Percentiles rank a stretch among this genome's conserved stretches.
Conservation (phyloP, 1,140 invertebrate genomes). For the Drosophila funebris region DNA sequence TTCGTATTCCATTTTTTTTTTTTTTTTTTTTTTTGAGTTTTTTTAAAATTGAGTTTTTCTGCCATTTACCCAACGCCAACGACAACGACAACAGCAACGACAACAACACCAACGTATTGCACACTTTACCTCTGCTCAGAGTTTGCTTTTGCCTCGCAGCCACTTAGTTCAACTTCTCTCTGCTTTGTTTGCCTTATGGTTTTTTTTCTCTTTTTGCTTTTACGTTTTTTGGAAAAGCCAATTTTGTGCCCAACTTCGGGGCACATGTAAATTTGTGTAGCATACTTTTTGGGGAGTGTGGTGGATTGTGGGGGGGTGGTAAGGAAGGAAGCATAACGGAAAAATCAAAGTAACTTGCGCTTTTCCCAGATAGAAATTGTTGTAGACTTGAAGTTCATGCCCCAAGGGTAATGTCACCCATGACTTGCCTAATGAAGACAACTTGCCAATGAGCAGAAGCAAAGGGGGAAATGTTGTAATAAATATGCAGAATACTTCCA, state of each 20-base stretch:
- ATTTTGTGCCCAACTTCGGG: slow-evolving; percentile 56
- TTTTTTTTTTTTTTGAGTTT: slow-evolving; percentile 61
- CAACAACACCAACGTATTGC: too few relatives aligned
- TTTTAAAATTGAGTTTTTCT: slow-evolving; percentile 74
- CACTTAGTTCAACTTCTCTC: slow-evolving; percentile 57
- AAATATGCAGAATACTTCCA: slow-evolving; percentile 5
- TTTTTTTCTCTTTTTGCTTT: not conserved
- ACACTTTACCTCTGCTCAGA: slow-evolving; percentile 1
- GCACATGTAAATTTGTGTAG: slow-evolving; percentile 55
- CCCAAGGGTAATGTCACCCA: slow-evolving; percentile 54
- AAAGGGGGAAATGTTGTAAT: not conserved
- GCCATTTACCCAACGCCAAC: slow-evolving; percentile 33
- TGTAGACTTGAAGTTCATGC: slow-evolving; percentile 24
- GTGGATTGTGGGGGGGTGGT: too few relatives aligned
- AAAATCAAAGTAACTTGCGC: slow-evolving; percentile 69
- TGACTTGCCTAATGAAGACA: slow-evolving; percentile 56
- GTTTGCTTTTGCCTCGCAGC: slow-evolving; percentile 23
- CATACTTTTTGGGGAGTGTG: slow-evolving; percentile 10
- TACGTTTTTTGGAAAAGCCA: slow-evolving; percentile 41
- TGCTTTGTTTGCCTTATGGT: slow-evolving; percentile 30
- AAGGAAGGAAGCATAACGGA: not conserved
- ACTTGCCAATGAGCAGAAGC: slow-evolving; percentile 2
- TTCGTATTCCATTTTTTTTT: slow-evolving; percentile 25
- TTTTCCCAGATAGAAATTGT: slow-evolving; percentile 35
- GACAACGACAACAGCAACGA: too few relatives aligned